Percentiles rank a stretch among this genome's conserved stretches.
Evolutionary conservation across 30 jellyfish, hydroid and myxozoan genomes (phyloP).

Genomic region (Kudoa iwatai): DNA sequence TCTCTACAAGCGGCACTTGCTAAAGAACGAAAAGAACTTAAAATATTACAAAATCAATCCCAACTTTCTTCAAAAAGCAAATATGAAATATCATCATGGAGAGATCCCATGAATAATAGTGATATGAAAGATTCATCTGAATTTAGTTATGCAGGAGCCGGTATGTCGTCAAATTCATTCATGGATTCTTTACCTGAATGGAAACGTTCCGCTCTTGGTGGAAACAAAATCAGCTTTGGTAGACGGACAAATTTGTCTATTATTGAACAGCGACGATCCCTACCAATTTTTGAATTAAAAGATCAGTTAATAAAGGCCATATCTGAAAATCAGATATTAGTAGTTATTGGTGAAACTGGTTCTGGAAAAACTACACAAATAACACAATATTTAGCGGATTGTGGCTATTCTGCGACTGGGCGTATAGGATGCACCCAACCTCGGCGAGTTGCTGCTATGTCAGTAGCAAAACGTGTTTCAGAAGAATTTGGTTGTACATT

Average conservation of each 20-base stretch:
- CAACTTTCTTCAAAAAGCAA: too few relatives aligned
- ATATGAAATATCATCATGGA: too few relatives aligned
- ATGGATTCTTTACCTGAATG: slow-evolving; percentile 98
- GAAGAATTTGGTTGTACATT: slow-evolving; percentile 74
- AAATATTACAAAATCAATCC: slow-evolving; percentile 45
- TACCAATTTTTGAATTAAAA: slow-evolving; percentile 38
- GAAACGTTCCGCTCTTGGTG: slow-evolving; percentile 88
- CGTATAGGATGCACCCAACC: slow-evolving; percentile 92
- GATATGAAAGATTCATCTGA: too few relatives aligned
- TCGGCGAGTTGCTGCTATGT: slow-evolving; percentile 96
- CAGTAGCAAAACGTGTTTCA: slow-evolving; percentile 96
- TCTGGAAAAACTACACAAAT: slow-evolving; percentile 94
- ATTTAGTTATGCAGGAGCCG: too few relatives aligned
- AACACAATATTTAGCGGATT: slow-evolving; percentile 65
- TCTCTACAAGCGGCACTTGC: slow-evolving; percentile 59
- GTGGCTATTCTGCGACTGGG: slow-evolving; percentile 46
- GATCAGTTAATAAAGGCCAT: slow-evolving; percentile 45
- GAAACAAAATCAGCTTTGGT: slow-evolving; percentile 60
- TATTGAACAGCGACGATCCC: slow-evolving; percentile 26
- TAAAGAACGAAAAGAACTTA: slow-evolving; percentile 60
- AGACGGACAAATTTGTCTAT: slow-evolving; percentile 31
- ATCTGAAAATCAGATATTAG: slow-evolving; percentile 36
- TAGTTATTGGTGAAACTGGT: slow-evolving; percentile 92
- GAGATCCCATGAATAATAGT: too few relatives aligned
- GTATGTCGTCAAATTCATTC: too few relatives aligned